Evolutionary conservation across 2,113 vertebrate species (phyloP).

Genomic region (Ammodramus savannarum): DNA sequence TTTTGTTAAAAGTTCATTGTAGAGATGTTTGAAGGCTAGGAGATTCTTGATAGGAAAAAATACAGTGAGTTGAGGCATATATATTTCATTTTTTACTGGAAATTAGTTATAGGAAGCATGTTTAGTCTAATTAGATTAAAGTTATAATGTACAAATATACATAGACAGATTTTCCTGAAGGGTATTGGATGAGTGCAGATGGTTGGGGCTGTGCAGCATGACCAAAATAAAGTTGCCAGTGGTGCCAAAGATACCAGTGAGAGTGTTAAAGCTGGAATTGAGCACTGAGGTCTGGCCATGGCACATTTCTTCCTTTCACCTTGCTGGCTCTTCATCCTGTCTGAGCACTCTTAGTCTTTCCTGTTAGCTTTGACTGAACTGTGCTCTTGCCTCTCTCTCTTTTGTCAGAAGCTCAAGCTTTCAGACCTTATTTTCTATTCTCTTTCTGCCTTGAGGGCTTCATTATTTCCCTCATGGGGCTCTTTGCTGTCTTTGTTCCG

Average conservation of each 20-base stretch:
- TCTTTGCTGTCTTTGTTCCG: background rate
- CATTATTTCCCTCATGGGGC: background rate
- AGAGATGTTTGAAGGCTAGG: slow-evolving; percentile 16
- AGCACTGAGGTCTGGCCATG: background rate
- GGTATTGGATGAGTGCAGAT: background rate
- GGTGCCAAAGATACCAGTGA: background rate
- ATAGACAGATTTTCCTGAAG: background rate
- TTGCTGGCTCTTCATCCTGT: background rate
- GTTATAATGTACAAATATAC: background rate
- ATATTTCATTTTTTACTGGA: slow-evolving; percentile 44
- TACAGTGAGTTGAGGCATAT: background rate
- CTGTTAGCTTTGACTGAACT: background rate
- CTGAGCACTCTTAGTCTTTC: background rate
- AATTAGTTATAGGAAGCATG: slow-evolving; percentile 37
- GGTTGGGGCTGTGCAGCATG: background rate
- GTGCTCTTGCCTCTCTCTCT: background rate
- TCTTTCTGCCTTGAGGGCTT: background rate
- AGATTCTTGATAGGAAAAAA: slow-evolving; percentile 17
- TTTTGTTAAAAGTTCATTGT: slow-evolving; percentile 47
- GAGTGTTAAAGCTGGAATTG: background rate
- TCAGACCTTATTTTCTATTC: background rate
- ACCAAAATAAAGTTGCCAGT: background rate
- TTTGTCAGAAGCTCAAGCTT: background rate
- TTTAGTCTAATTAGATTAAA: slow-evolving; percentile 19
- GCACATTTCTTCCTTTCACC: background rate